These are phyloP conservation scores for Spizaetus ornatus DNA, from an alignment of 2,113 vertebrate species.

Conservation along the genomic window DNA sequence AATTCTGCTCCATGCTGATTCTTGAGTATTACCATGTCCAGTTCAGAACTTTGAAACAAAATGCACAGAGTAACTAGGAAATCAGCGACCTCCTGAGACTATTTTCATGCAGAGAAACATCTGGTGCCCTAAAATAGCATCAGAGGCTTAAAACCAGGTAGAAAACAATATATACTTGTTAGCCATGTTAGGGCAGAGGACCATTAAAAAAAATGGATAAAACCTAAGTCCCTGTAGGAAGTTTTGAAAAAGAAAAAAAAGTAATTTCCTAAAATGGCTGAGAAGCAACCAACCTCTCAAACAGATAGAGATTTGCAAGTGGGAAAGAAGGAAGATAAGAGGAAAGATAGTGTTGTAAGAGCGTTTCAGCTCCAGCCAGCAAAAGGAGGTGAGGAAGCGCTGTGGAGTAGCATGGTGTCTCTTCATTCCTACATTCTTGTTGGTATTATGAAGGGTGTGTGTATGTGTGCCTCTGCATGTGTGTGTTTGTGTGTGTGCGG, in stretches of 20 bases:
- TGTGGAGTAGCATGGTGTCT: background rate
- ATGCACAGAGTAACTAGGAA: background rate
- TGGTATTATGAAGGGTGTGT: rapidly evolving
- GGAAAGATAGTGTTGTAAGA: background rate
- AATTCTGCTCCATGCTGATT: background rate
- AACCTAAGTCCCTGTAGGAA: background rate
- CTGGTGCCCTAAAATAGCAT: background rate
- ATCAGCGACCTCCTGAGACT: background rate
- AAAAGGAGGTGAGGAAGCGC: background rate
- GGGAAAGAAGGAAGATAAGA: background rate
- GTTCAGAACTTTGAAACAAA: background rate
- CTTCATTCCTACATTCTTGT: background rate
- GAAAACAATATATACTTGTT: background rate
- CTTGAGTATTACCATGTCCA: background rate
- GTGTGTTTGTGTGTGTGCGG: too few species aligned
- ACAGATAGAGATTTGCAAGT: background rate
- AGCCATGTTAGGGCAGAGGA: background rate
- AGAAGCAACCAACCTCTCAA: background rate
- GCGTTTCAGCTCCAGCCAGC: background rate
- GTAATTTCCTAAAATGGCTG: background rate
- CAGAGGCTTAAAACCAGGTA: background rate
- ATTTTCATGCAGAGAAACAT: background rate
- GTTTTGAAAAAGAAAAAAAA: background rate
- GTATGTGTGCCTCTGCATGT: background rate
- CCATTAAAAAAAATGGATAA: background rate